Percentiles rank a stretch among this genome's conserved stretches.
Evolutionary conservation across 2,797 vertebrate genomes (phyloP).

Genomic region (Chaetodon trifasciatus): DNA sequence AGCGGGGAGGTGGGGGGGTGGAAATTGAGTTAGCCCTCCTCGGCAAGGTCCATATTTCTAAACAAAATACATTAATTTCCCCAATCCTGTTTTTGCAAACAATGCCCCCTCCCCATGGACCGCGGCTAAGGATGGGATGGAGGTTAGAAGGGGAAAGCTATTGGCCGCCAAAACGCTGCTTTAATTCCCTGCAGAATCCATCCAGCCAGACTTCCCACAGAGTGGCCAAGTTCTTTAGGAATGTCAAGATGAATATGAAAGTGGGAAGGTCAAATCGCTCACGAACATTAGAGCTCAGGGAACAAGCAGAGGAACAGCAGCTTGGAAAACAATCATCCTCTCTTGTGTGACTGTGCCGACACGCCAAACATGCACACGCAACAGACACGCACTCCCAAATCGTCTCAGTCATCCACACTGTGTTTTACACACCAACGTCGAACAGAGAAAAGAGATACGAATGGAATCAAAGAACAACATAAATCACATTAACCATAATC

Average conservation of each 20-base stretch:
- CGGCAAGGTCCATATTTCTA: constrained; percentile 81
- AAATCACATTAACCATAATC: constrained; percentile 84
- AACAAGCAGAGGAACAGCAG: constrained; percentile 74
- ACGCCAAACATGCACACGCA: constrained; percentile 70
- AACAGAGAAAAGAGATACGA: constrained; percentile 81
- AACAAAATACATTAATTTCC: constrained; percentile 81
- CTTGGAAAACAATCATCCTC: constrained; percentile 82
- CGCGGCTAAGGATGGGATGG: constrained; percentile 75
- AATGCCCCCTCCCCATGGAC: constrained; percentile 79
- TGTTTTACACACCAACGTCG: constrained; percentile 72
- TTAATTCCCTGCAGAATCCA: constrained; percentile 83
- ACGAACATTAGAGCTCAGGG: constrained; percentile 76
- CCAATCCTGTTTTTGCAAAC: constrained; percentile 83
- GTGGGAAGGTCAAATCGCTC: constrained; percentile 85
- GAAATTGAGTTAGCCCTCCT: constrained; percentile 70
- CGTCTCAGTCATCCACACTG: constrained; percentile 66
- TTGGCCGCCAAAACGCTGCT: constrained; percentile 77
- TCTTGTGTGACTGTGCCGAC: constrained; percentile 71
- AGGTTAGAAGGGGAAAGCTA: constrained; percentile 74
- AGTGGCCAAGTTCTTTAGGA: constrained; percentile 85
- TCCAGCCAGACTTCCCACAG: constrained; percentile 85
- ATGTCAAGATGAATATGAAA: constrained; percentile 85
- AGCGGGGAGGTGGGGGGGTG: constrained; percentile 19
- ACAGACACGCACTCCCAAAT: constrained; percentile 62
- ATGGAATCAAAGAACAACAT: constrained; percentile 83